phyloP scores from a whole-genome alignment of 2,113 vertebrate genomes.

The Oreochromis spilurus region DNA sequence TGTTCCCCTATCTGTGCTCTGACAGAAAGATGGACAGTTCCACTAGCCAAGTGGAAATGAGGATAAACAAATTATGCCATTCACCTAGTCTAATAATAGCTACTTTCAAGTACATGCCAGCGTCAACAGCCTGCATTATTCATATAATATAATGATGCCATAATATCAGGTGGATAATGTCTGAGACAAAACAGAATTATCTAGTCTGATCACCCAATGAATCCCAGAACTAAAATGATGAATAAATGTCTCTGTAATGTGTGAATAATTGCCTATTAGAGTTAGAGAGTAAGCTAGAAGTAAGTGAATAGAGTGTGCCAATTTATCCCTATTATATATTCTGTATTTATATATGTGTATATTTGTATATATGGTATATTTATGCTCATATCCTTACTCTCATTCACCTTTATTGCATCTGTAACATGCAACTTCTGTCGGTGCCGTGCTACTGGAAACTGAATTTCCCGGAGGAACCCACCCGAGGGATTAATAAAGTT shows the following conservation, averaged over 20 bases:
- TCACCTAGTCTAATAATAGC: background rate
- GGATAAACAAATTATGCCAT: background rate
- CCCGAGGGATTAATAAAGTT: background rate
- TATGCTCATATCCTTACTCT: background rate
- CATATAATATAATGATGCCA: background rate
- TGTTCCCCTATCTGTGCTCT: background rate
- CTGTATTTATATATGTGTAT: background rate
- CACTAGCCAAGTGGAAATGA: background rate
- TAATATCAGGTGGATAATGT: background rate
- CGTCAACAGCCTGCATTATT: background rate
- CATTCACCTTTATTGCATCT: background rate
- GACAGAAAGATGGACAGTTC: background rate
- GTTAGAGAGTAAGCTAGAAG: background rate
- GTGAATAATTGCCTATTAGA: background rate
- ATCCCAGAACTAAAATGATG: background rate
- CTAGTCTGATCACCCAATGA: background rate
- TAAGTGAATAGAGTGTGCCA: background rate
- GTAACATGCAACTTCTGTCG: background rate
- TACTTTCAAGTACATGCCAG: background rate
- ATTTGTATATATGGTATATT: background rate
- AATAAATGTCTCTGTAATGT: background rate
- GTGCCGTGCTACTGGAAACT: background rate
- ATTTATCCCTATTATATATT: background rate
- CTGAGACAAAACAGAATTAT: background rate
- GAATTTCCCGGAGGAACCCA: background rate